Conservation (phyloP, 2,113 vertebrate species). For the Platichthys flesus region DNA sequence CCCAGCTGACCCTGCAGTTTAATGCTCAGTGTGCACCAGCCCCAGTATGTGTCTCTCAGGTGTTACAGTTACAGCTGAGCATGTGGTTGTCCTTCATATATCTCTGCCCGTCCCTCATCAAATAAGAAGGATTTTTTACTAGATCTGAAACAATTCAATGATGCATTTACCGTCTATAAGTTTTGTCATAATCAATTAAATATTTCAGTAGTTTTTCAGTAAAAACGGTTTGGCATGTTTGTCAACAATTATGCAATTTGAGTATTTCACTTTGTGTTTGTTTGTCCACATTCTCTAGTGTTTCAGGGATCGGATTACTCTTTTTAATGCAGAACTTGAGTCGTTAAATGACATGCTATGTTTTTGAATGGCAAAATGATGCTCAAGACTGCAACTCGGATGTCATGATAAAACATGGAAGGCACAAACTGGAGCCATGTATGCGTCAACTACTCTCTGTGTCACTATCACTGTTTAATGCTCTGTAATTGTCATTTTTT, state of each 20-base stretch:
- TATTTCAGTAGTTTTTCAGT: not conserved
- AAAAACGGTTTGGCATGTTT: too few species aligned
- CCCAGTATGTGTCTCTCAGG: not conserved
- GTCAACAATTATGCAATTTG: too few species aligned
- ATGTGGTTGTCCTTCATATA: not conserved
- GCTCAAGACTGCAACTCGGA: not conserved
- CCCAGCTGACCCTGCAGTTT: constrained; percentile 5
- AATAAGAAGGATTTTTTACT: not conserved
- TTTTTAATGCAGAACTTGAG: too few species aligned
- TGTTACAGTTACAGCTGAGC: not conserved
- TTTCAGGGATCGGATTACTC: too few species aligned
- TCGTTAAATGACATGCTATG: too few species aligned
- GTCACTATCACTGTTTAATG: constrained; percentile 4
- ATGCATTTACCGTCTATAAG: not conserved
- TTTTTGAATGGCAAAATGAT: not conserved
- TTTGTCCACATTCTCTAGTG: too few species aligned
- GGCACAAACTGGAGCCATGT: not conserved
- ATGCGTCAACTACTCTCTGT: not conserved
- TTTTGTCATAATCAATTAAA: not conserved
- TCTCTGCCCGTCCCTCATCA: not conserved
- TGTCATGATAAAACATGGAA: not conserved
- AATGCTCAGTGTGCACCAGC: not conserved
- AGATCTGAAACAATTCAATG: not conserved
- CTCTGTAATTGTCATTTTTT: not conserved
- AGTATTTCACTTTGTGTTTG: not conserved